Evolutionary conservation across 1,140 invertebrate genomes (phyloP).

Genomic region (Drosophila santomea): DNA sequence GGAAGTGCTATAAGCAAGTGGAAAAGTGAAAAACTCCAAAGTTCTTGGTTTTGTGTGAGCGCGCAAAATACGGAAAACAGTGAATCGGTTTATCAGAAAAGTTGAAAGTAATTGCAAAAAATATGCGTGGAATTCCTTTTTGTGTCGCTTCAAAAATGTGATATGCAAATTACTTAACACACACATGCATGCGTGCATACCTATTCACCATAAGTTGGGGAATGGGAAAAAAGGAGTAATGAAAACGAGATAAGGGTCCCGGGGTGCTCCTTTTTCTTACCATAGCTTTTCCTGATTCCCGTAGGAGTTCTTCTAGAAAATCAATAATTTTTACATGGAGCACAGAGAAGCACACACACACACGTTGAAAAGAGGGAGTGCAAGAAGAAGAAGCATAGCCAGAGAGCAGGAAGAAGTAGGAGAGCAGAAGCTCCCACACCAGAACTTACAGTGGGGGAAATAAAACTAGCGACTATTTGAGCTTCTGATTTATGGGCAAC

Average conservation of each 20-base stretch:
- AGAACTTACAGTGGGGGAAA: conserved; percentile 46
- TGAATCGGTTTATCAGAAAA: conserved; percentile 30
- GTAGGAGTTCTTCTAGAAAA: conserved; percentile 67
- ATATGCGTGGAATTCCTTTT: conserved; percentile 9
- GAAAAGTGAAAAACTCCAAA: conserved; percentile 31
- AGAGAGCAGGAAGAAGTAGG: conserved; percentile 53
- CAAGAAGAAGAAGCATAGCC: conserved; percentile 24
- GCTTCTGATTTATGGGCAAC: conserved; percentile 1
- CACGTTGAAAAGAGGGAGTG: conserved; percentile 30
- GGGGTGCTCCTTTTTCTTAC: conserved; percentile 2
- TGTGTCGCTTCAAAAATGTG: conserved; percentile 20
- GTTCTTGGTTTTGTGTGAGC: conserved; percentile 22
- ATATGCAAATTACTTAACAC: conserved; percentile 33
- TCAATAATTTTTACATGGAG: conserved; percentile 68
- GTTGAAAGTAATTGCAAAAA: conserved; percentile 38
- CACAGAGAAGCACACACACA: conserved; percentile 37
- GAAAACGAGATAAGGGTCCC: conserved; percentile 27
- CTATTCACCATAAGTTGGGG: conserved; percentile 21
- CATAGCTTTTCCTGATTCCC: conserved; percentile 15
- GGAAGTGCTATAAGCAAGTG: conserved; percentile 67
- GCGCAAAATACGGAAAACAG: conserved; percentile 14
- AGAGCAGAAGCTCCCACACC: conserved; percentile 30
- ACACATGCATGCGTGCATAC: conserved; percentile 4
- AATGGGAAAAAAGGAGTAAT: conserved; percentile 15
- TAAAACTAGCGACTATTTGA: conserved; percentile 36